These are phyloP conservation scores for Scyliorhinus canicula DNA, from an alignment of 2,797 vertebrate species.

Conservation along the genomic window DNA sequence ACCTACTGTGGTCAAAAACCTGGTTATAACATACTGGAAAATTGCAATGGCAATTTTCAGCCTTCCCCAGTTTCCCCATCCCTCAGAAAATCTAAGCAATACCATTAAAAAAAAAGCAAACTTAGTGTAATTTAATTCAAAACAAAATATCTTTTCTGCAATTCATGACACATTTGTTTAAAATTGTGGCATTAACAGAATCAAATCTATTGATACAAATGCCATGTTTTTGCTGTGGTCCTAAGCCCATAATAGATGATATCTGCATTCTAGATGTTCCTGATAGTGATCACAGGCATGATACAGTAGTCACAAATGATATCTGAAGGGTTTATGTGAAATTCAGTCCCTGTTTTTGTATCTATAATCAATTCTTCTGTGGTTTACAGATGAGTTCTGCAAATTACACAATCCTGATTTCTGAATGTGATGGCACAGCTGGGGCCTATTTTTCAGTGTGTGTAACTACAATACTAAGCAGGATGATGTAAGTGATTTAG, in stretches of 20 bases:
- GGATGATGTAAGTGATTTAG: not conserved
- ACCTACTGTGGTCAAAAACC: too few species aligned
- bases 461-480: not conserved
- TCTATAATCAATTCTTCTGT: not conserved
- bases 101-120: not conserved
- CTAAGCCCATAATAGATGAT: not conserved
- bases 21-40: not conserved
- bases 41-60: not conserved
- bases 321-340: conserved; percentile 29
- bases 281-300: not conserved
- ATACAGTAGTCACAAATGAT: not conserved
- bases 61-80: not conserved
- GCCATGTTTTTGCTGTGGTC: not conserved
- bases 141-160: not conserved
- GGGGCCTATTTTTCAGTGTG: not conserved
- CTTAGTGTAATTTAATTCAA: not conserved
- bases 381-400: not conserved
- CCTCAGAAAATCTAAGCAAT: not conserved
- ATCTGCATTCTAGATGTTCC: not conserved
- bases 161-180: not conserved
- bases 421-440: not conserved
- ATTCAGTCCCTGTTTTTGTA: not conserved
- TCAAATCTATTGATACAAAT: not conserved
- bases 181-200: not conserved
- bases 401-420: conserved; percentile 16